phyloP scores from a whole-genome alignment of 35 echinoderm and acorn worm species.

The Anneissia japonica region DNA sequence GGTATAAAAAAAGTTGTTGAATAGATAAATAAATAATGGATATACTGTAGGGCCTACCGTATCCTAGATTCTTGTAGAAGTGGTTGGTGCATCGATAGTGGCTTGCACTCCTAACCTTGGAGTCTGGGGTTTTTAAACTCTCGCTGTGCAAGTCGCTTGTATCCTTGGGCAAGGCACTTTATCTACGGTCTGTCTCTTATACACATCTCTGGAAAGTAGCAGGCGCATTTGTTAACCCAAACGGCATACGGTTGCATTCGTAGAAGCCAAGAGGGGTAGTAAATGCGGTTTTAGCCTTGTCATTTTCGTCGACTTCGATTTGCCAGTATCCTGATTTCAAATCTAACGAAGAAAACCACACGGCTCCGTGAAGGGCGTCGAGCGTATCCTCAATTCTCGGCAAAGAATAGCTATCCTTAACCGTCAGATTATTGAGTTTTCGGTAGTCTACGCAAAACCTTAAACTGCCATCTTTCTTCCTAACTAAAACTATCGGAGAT shows the following conservation, averaged over 20 bases:
- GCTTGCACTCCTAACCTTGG: too few species aligned
- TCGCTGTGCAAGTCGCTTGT: too few species aligned
- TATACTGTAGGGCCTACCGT: too few species aligned
- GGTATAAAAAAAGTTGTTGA: too few species aligned
- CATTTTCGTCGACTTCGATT: constrained; percentile 27
- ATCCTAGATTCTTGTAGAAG: too few species aligned
- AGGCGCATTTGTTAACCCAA: constrained; percentile 41
- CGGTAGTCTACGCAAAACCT: constrained; percentile 54
- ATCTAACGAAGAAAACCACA: constrained; percentile 32
- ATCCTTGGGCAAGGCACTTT: too few species aligned
- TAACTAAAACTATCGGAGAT: constrained; percentile 34
- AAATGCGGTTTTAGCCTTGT: constrained; percentile 43
- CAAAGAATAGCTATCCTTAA: constrained; percentile 30
- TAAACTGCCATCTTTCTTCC: constrained; percentile 48
- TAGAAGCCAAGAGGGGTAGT: constrained; percentile 42
- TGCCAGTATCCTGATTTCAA: constrained; percentile 49
- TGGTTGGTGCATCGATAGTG: too few species aligned
- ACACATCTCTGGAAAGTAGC: constrained; percentile 48
- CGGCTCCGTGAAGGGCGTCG: constrained; percentile 17
- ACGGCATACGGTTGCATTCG: constrained; percentile 35
- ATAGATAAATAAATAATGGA: too few species aligned
- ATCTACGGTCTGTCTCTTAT: too few species aligned
- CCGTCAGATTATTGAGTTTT: constrained; percentile 3
- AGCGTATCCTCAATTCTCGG: constrained; percentile 35
- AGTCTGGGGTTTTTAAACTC: too few species aligned